Percentiles rank a stretch among this genome's conserved stretches.
Evolutionary conservation across 2,113 vertebrate species (phyloP).

Genomic region (Sula dactylatra): DNA sequence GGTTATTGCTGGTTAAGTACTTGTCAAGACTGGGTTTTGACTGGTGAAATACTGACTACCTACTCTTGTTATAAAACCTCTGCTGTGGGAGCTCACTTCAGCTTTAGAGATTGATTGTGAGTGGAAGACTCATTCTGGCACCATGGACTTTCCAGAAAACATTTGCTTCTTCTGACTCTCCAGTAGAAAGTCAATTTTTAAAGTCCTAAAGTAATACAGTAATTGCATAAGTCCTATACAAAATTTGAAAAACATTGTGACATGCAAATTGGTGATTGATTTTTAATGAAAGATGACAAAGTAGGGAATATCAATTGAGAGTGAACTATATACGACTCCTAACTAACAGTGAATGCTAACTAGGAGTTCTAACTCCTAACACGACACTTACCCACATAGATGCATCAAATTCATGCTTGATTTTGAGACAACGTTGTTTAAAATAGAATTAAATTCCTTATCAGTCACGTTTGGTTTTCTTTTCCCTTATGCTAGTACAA

Average conservation of each 20-base stretch:
- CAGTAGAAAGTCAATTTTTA: not conserved
- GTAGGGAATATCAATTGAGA: not conserved
- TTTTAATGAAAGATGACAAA: not conserved
- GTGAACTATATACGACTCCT: not conserved
- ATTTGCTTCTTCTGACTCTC: not conserved
- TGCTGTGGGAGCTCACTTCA: not conserved
- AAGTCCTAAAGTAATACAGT: not conserved
- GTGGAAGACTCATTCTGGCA: not conserved
- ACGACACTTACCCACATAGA: not conserved
- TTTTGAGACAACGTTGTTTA: not conserved
- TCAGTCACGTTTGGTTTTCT: not conserved
- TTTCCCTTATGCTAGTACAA: not conserved
- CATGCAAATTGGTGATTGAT: not conserved
- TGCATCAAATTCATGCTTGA: not conserved
- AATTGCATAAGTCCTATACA: not conserved
- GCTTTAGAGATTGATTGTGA: not conserved
- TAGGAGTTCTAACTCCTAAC: not conserved
- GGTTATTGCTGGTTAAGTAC: not conserved
- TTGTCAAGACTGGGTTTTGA: not conserved
- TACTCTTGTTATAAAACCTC: not conserved
- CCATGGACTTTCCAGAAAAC: not conserved
- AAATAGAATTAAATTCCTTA: not conserved
- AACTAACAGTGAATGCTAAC: not conserved
- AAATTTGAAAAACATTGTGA: not conserved
- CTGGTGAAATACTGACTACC: not conserved